Percentiles rank a stretch among this genome's conserved stretches.
These are phyloP conservation scores for Typhlichthys subterraneus DNA, from an alignment of 2,797 vertebrate genomes.

Conservation along the genomic window DNA sequence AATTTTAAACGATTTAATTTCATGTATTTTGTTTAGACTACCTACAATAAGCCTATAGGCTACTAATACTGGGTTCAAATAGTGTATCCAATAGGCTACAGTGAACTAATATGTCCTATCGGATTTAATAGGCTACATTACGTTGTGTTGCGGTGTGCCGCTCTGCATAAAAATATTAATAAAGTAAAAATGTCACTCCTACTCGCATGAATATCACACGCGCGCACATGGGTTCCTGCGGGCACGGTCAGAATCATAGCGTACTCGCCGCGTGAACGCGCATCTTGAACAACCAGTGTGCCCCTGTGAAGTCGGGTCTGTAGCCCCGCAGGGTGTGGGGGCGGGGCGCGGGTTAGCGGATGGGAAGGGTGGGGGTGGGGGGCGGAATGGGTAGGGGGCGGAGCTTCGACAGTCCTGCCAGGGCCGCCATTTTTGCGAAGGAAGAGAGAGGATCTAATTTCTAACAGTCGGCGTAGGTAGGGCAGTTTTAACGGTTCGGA, in stretches of 20 bases:
- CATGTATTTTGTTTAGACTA: too few relatives aligned
- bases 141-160: too few relatives aligned
- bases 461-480: constrained; percentile 78
- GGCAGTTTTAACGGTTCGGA: constrained; percentile 71
- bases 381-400: constrained; percentile 72
- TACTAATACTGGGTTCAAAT: too few relatives aligned
- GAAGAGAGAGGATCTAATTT: constrained; percentile 86
- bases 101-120: too few relatives aligned
- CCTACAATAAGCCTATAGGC: too few relatives aligned
- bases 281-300: constrained; percentile 66
- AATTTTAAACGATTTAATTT: too few relatives aligned
- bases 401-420: constrained; percentile 79
- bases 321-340: constrained; percentile 85
- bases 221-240: constrained; percentile 9
- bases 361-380: constrained; percentile 32
- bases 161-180: too few relatives aligned
- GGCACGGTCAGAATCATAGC: constrained; percentile 34
- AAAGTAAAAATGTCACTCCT: too few relatives aligned
- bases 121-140: too few relatives aligned
- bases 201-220: too few relatives aligned
- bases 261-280: constrained; percentile 51
- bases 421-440: constrained; percentile 99
- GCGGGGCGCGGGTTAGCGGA: constrained; percentile 69
- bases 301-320: constrained; percentile 85
- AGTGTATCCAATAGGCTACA: too few relatives aligned